Evolutionary conservation across 2,113 vertebrate genomes (phyloP).

Genomic region (Theristicus caerulescens): DNA sequence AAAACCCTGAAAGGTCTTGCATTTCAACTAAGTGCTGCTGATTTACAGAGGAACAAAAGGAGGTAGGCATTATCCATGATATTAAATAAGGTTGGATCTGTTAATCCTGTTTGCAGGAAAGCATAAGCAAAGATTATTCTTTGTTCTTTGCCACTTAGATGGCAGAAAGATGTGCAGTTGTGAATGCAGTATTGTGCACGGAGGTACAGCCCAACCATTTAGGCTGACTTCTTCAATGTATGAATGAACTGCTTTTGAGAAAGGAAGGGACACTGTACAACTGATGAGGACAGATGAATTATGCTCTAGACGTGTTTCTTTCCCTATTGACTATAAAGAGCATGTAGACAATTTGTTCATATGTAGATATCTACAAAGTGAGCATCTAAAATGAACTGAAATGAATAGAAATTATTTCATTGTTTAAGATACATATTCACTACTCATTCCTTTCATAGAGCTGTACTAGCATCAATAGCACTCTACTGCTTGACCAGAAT

Average conservation of each 20-base stretch:
- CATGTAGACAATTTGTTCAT: neutral
- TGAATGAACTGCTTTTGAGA: neutral
- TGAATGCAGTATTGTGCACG: neutral
- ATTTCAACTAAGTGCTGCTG: neutral
- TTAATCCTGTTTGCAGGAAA: neutral
- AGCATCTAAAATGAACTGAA: neutral
- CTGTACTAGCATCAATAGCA: neutral
- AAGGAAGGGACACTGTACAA: neutral
- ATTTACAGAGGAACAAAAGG: neutral
- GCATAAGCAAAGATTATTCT: neutral
- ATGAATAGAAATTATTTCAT: neutral
- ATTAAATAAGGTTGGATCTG: neutral
- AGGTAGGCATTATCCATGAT: neutral
- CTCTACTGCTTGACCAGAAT: rapidly evolving
- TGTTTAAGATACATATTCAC: neutral
- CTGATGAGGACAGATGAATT: neutral
- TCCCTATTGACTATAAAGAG: neutral
- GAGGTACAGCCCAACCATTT: neutral
- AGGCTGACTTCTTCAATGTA: neutral
- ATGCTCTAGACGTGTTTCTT: neutral
- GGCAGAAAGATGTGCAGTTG: neutral
- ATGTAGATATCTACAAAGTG: neutral
- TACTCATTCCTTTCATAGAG: neutral
- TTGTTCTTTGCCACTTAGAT: neutral
- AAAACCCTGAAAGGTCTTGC: neutral